These are phyloP conservation scores for Cyanocitta stelleri DNA, from an alignment of 2,113 vertebrate species.

Conservation along the genomic window DNA sequence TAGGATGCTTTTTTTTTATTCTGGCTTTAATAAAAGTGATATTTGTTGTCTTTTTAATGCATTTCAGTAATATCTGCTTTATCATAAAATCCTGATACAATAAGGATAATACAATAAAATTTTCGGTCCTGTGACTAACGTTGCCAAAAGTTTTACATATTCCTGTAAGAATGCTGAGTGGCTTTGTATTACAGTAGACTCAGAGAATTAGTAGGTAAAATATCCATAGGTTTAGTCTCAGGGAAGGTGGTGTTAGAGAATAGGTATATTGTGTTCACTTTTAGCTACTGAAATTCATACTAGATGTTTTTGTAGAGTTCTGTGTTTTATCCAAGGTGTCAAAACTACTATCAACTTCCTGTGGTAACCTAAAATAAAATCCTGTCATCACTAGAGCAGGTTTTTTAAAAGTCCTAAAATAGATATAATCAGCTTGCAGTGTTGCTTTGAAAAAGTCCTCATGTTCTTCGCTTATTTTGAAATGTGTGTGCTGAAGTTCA, in stretches of 20 bases:
- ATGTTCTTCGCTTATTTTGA: neutral
- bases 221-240: neutral
- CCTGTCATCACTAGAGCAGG: neutral
- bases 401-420: neutral
- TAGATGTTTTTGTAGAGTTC: neutral
- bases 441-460: neutral
- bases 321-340: neutral
- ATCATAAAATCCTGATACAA: neutral
- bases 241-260: neutral
- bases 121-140: neutral
- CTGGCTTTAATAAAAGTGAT: neutral
- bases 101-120: neutral
- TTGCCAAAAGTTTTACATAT: neutral
- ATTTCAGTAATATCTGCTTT: neutral
- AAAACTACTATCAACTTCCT: neutral
- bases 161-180: neutral
- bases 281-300: neutral
- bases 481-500: neutral
- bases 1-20: neutral
- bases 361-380: neutral
- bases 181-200: neutral
- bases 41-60: neutral
- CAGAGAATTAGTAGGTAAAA: neutral
- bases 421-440: neutral
- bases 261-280: neutral